Evolutionary conservation across 1,140 invertebrate species (phyloP).

Genomic region (Vanessa tameamea): DNA sequence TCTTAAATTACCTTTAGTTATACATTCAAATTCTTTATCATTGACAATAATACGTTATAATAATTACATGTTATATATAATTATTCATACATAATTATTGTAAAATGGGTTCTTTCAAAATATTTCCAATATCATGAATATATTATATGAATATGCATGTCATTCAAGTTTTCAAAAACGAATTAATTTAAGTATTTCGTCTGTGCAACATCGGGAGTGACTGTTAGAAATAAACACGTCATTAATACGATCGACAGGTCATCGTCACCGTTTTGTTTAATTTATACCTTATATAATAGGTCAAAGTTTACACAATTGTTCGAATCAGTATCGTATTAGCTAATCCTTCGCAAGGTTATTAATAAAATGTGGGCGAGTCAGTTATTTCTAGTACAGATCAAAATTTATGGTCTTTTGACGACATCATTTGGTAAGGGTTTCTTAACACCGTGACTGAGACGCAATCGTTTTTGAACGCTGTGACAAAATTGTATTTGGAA

Average conservation of each 20-base stretch:
- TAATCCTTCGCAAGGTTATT: slow-evolving; percentile 40
- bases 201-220: too few species aligned
- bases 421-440: slow-evolving; percentile 38
- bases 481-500: slow-evolving; percentile 2
- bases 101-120: too few species aligned
- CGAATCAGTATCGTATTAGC: slow-evolving; percentile 40
- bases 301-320: slow-evolving; percentile 49
- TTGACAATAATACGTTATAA: too few species aligned
- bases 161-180: too few species aligned
- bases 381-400: slow-evolving; percentile 16
- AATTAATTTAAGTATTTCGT: too few species aligned
- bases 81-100: too few species aligned
- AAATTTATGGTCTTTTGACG: slow-evolving; percentile 36
- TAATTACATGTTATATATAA: too few species aligned
- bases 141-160: too few species aligned
- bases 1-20: too few species aligned
- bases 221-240: background rate
- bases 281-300: slow-evolving; percentile 40
- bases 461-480: slow-evolving; percentile 5
- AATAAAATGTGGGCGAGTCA: slow-evolving; percentile 32
- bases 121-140: too few species aligned
- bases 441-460: slow-evolving; percentile 25
- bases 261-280: slow-evolving; percentile 24
- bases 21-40: too few species aligned
- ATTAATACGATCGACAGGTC: slow-evolving; percentile 15